Conservation (phyloP, 2,888 invertebrate genomes). For the Loripinus fragilis region DNA sequence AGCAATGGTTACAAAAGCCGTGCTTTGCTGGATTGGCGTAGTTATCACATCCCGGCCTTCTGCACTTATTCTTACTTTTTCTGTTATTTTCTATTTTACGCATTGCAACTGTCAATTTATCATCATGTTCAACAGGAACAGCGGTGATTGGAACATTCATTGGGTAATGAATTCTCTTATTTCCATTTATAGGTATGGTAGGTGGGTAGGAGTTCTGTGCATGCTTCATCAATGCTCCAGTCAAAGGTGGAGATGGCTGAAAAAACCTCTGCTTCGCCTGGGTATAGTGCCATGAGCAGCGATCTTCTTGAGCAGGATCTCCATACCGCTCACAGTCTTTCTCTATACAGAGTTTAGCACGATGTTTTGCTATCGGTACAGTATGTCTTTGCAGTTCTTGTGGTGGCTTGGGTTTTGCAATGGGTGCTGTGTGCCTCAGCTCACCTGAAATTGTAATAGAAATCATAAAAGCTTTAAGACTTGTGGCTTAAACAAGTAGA, state of each 20-base stretch:
- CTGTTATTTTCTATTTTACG: conserved; percentile 51
- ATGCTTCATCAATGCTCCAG: not conserved
- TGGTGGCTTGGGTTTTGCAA: not conserved
- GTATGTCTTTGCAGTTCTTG: not conserved
- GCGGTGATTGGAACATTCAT: not conserved
- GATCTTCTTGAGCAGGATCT: conserved; percentile 54
- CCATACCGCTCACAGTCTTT: conserved; percentile 61
- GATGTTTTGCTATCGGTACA: not conserved
- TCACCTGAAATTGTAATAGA: not conserved
- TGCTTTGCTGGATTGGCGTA: conserved; percentile 66
- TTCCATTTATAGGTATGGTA: not conserved
- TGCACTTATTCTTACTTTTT: conserved; percentile 53
- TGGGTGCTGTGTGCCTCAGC: not conserved
- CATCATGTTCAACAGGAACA: not conserved
- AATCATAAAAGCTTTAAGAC: too few species aligned
- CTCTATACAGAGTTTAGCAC: conserved; percentile 49
- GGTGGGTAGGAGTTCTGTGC: not conserved
- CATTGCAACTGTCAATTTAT: conserved; percentile 44
- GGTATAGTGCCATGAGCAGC: conserved; percentile 61
- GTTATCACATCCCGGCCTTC: conserved; percentile 60
- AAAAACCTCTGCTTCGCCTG: conserved; percentile 20
- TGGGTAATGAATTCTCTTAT: not conserved
- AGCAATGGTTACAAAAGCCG: conserved; percentile 75
- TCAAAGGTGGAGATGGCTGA: conserved; percentile 14
- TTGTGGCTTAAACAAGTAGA: not conserved